phyloP scores from a whole-genome alignment of 2,888 invertebrate genomes.

The Bombyx huttoni region DNA sequence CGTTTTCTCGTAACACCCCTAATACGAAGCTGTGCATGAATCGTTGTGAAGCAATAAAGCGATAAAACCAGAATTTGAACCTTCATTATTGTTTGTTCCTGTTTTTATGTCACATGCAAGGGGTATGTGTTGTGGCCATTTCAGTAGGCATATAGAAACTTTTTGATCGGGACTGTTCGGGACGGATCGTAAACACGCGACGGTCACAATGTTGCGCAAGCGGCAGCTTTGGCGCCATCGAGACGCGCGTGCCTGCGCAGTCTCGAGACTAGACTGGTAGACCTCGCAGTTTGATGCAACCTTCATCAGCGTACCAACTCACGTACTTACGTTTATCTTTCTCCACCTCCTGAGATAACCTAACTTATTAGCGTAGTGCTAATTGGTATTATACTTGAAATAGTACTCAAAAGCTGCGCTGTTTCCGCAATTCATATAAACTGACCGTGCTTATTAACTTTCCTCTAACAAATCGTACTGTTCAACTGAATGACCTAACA shows the following conservation, averaged over 20 bases:
- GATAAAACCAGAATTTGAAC: conserved; percentile 49
- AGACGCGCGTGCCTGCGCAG: conserved; percentile 69
- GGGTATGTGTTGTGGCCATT: conserved; percentile 29
- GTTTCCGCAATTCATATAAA: not conserved
- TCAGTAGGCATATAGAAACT: conserved; percentile 35
- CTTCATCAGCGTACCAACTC: conserved; percentile 65
- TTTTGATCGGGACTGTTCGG: conserved; percentile 23
- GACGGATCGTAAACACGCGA: conserved; percentile 37
- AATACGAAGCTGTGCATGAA: conserved; percentile 47
- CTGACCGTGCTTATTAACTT: too few relatives aligned
- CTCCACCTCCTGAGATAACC: conserved; percentile 11
- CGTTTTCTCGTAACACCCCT: conserved; percentile 51
- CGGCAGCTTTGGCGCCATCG: conserved; percentile 54
- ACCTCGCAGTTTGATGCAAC: conserved; percentile 69
- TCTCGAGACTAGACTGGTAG: conserved; percentile 63
- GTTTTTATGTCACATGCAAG: conserved; percentile 20
- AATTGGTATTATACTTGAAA: conserved; percentile 18
- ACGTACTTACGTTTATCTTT: conserved; percentile 44
- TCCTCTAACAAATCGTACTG: too few relatives aligned
- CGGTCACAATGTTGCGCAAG: conserved; percentile 54
- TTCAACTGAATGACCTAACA: not conserved
- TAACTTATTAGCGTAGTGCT: conserved; percentile 20
- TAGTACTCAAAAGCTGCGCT: not conserved
- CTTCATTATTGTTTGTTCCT: conserved; percentile 43
- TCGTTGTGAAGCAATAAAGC: conserved; percentile 41